A percentile compares a stretch with the other conserved stretches of the same genome.
Conservation (phyloP, 92 coral and sea anemone genomes). For the Meandrina meandrites region DNA sequence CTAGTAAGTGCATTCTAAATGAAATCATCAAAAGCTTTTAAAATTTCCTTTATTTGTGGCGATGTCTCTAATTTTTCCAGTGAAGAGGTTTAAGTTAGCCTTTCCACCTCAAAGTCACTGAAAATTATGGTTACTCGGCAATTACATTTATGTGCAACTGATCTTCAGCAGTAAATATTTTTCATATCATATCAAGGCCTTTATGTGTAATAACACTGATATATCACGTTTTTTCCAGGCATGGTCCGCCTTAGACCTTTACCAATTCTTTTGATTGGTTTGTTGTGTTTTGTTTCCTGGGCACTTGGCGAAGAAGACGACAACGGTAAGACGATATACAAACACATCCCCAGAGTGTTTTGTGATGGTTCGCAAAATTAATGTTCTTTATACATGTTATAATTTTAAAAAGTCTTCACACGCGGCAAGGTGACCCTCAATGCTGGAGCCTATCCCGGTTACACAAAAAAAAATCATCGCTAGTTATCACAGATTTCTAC, state of each 20-base stretch:
- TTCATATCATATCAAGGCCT: background rate
- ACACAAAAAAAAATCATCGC: no score
- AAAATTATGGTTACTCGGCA: background rate
- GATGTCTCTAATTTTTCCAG: background rate
- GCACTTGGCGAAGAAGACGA: conserved; percentile 18
- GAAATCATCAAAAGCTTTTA: background rate
- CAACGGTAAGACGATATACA: conserved; percentile 14
- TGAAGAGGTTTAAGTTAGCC: background rate
- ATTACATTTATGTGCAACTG: background rate
- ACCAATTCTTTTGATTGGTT: conserved; percentile 9
- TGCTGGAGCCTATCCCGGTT: no score
- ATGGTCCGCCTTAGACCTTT: conserved; percentile 30
- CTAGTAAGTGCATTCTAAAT: background rate
- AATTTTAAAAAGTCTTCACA: background rate
- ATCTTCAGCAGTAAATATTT: background rate
- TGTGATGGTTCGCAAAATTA: background rate
- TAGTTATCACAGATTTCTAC: no score
- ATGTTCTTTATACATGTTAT: no score
- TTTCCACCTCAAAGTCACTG: background rate
- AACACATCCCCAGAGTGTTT: background rate
- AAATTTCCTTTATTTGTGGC: background rate
- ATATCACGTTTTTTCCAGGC: conserved; percentile 13
- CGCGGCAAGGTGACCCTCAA: no score
- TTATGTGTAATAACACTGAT: background rate
- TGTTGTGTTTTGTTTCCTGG: background rate